Evolutionary conservation across 2,113 vertebrate species (phyloP), one percentile per base, ranked within the genome.

Genomic region (Cephalopterus ornatus): DNA sequence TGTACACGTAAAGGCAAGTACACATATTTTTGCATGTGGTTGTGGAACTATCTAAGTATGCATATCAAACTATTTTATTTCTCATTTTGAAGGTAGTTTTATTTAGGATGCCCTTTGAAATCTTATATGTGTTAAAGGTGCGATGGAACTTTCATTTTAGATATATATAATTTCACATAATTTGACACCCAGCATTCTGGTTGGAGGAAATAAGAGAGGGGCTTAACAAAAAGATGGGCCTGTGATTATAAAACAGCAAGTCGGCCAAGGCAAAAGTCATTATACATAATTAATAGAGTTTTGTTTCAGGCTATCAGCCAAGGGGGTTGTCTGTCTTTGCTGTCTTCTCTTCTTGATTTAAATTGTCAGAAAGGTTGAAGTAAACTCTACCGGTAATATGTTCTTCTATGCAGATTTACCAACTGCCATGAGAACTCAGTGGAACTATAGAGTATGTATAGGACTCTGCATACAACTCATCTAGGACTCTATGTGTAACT

Each of bases 1-100:
- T 49, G n/a, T 26, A 49, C 7, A 0, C 1, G 0, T 59, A 55
- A 61, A 66, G 20, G 37, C 62, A 75, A 33, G 11, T 3, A 8
- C 15, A 12, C 15, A 2, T 53, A 14, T 53, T 52, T 17, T 77
- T 76, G 30, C n/a, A 27, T 50, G 47, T 1, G 1, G 7, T 23
- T 59, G n/a, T 53, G 32, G 24, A 85, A 27, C 30, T n/a, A 15
- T 33, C 6, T 11, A 72, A 30, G 13, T 35, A 21, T 37, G 4
- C 42, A 24, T 73, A 56, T 50, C 35, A 71, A 41, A 47, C 14
- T 28, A 28, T 33, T 52, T 52, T 14, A 22, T 67, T 73, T 73
- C 39, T 49, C 27, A 6, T 47, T 88, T 76, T 76, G 37, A 81
- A 67, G 32, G 37, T 27, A 62, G 27, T 33, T 71, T 88, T 73